Evolutionary conservation across 2,797 vertebrate genomes (phyloP).

Genomic region (Pterois miles): DNA sequence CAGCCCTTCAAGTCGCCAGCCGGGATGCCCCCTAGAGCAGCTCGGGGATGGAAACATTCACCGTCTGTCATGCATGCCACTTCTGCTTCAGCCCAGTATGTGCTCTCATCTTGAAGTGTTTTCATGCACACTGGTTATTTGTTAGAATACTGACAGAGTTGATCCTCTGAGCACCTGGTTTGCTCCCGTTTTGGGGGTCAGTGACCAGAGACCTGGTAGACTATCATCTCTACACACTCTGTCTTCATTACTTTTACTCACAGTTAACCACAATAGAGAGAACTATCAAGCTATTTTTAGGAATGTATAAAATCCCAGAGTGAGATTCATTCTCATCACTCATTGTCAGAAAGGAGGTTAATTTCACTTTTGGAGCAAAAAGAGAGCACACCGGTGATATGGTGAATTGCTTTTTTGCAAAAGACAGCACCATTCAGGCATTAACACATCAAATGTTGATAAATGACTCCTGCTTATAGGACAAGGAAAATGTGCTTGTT

Average conservation of each 20-base stretch:
- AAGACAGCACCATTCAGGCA: constrained; percentile 52
- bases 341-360: constrained; percentile 43
- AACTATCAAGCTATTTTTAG: constrained; percentile 33
- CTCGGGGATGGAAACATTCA: constrained; percentile 62
- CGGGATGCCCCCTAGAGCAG: constrained; percentile 40
- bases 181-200: constrained; percentile 63
- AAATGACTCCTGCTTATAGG: constrained; percentile 25
- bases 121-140: constrained; percentile 66
- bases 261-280: constrained; percentile 48
- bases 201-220: constrained; percentile 26
- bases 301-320: constrained; percentile 31
- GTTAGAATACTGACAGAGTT: constrained; percentile 68
- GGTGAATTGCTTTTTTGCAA: constrained; percentile 25
- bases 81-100: constrained; percentile 41
- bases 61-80: constrained; percentile 66
- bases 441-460: constrained; percentile 55
- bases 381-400: constrained; percentile 10
- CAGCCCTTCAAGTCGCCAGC: constrained; percentile 34
- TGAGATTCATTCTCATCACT: constrained; percentile 43
- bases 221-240: constrained; percentile 40
- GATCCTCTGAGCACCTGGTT: constrained; percentile 70
- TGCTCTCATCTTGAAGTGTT: constrained; percentile 69
- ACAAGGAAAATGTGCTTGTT: constrained; percentile 46
- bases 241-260: constrained; percentile 58
- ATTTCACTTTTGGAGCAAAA: constrained; percentile 36